Percentiles rank a stretch among this genome's conserved stretches.
These are phyloP conservation scores for Smutsia gigantea DNA, from an alignment of 2,797 vertebrate species.

Conservation along the genomic window DNA sequence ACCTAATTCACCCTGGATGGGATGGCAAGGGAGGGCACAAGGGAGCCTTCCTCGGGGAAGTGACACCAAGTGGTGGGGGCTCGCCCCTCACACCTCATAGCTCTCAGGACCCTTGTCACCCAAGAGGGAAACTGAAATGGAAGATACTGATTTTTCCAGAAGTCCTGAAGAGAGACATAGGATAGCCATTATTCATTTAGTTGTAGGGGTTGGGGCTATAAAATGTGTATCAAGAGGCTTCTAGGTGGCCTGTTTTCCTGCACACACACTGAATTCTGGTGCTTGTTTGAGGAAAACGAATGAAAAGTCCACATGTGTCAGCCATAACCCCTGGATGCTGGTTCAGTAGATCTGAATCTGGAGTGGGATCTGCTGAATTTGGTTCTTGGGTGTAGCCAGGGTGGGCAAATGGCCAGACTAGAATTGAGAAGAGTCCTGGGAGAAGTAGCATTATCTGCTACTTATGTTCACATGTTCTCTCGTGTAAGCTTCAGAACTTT, in stretches of 20 bases:
- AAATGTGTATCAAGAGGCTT: background rate
- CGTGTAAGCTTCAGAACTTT: background rate
- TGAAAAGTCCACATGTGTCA: background rate
- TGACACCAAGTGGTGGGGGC: too few species aligned
- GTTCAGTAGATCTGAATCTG: background rate
- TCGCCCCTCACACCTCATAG: background rate
- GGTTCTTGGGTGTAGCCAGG: background rate
- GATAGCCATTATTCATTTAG: background rate
- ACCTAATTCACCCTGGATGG: rapidly evolving
- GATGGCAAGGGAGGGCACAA: background rate
- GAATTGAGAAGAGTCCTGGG: background rate
- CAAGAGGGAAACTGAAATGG: background rate
- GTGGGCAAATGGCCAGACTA: background rate
- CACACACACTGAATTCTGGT: background rate
- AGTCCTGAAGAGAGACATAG: background rate
- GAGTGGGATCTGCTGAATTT: background rate
- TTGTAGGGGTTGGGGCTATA: background rate
- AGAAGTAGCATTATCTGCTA: background rate
- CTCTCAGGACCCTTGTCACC: background rate
- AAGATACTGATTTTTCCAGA: background rate
- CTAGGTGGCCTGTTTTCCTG: background rate
- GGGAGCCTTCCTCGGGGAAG: too few species aligned
- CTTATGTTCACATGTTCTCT: background rate
- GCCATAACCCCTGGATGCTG: background rate
- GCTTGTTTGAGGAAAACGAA: background rate